These are phyloP conservation scores for Rhabditoides inermis DNA, from an alignment of 2,888 invertebrate species.

Conservation along the genomic window DNA sequence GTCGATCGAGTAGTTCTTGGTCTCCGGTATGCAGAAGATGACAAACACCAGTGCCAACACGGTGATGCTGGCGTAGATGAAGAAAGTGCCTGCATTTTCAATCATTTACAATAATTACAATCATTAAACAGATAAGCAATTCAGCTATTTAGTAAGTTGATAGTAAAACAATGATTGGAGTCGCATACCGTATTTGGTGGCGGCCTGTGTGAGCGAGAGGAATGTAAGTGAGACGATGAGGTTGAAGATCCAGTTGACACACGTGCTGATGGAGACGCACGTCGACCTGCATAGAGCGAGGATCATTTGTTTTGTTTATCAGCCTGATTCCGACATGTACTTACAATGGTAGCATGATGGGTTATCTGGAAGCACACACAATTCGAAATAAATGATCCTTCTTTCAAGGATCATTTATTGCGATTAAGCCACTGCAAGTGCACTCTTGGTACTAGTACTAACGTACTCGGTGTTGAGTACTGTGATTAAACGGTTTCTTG, in stretches of 20 bases:
- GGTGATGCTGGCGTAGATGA: slow-evolving; percentile 58
- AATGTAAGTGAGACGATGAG: slow-evolving; percentile 58
- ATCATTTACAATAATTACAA: neutral
- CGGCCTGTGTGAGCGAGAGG: slow-evolving; percentile 47
- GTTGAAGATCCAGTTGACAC: slow-evolving; percentile 58
- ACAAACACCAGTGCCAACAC: slow-evolving; percentile 56
- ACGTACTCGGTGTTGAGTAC: too few species aligned
- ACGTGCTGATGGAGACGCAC: slow-evolving; percentile 46
- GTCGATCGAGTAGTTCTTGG: slow-evolving; percentile 57
- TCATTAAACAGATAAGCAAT: neutral
- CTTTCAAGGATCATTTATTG: too few species aligned
- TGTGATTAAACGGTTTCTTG: too few species aligned
- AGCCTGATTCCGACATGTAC: too few species aligned
- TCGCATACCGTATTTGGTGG: slow-evolving; percentile 39
- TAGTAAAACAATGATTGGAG: neutral
- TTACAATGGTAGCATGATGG: too few species aligned
- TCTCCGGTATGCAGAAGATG: slow-evolving; percentile 58
- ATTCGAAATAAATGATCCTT: too few species aligned
- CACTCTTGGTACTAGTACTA: too few species aligned
- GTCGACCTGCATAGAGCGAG: too few species aligned
- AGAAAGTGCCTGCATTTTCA: slow-evolving; percentile 57
- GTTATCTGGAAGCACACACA: too few species aligned
- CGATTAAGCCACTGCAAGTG: too few species aligned
- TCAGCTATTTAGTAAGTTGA: neutral
- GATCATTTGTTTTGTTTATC: too few species aligned